Evolutionary conservation across 1,140 invertebrate genomes (phyloP).

Genomic region (Cryptotermes secundus): DNA sequence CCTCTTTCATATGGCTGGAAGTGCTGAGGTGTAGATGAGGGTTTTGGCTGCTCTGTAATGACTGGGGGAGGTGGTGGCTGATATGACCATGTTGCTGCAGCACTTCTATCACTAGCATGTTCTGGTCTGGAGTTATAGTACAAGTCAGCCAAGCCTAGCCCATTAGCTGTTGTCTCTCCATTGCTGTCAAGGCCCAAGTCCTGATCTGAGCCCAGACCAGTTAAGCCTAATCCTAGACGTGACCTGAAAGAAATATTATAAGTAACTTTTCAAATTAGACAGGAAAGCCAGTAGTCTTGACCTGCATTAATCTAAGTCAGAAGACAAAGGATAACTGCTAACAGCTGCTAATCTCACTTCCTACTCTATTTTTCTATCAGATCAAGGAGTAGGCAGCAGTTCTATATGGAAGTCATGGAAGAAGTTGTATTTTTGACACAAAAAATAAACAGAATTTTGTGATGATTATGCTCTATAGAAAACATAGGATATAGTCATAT

Average conservation of each 20-base stretch:
- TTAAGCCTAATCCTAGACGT: constrained; percentile 65
- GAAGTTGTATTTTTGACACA: too few relatives aligned
- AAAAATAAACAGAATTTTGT: too few relatives aligned
- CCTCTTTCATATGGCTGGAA: constrained; percentile 76
- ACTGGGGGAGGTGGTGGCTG: constrained; percentile 77
- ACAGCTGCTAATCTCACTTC: too few relatives aligned
- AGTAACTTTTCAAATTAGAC: background rate
- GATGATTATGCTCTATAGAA: too few relatives aligned
- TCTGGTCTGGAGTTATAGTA: constrained; percentile 73
- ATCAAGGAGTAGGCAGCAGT: too few relatives aligned
- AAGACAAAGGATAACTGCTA: too few relatives aligned
- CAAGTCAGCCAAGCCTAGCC: constrained; percentile 54
- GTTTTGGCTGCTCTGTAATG: constrained; percentile 85
- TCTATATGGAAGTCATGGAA: too few relatives aligned
- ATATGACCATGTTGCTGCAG: constrained; percentile 44
- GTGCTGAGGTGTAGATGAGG: constrained; percentile 65
- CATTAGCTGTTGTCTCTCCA: constrained; percentile 40
- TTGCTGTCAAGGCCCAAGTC: constrained; percentile 44
- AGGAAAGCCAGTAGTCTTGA: too few relatives aligned
- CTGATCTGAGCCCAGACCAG: constrained; percentile 49
- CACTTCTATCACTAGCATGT: constrained; percentile 31
- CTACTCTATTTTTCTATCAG: too few relatives aligned
- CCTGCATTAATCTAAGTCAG: too few relatives aligned
- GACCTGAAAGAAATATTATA: constrained; percentile 49
- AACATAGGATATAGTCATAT: too few relatives aligned